Base-by-base conservation (phyloP, 2,113 vertebrate species). In the Oriolus oriolus region DNA sequence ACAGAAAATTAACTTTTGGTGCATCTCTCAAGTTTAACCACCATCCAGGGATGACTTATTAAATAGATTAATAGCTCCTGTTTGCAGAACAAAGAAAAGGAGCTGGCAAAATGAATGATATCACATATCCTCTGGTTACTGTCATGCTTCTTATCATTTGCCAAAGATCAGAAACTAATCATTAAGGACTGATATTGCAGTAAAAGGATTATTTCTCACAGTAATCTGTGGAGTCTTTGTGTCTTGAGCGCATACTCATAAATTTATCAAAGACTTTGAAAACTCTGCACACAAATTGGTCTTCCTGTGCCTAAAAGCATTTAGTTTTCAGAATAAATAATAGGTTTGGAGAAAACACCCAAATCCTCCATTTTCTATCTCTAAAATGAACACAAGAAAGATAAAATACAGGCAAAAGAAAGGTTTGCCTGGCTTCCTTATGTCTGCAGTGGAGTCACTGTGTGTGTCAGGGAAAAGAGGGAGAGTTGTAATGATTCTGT, bases 341-440 rank as follows among this genome's bases (percentile, higher is more conserved):
- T 5, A 83, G 13, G 4, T 41, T 57, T 83, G 73, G 39, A 11
- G 33, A 60, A 86, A 75, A 52, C 9, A 1, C 7, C 26, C 4
- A 22, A 59, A 59, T 69, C 37, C 42, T 61, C 16, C n/a, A 21
- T 61, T 87, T 74, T 1, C 37, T 77, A 1, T 52, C 30, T 90
- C 41, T 44, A 31, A 71, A 88, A 66, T 41, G 56, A 79, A 33
- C 28, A 45, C 5, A 30, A 81, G 54, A n/a, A 49, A 47, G 21
- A 35, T 0, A 11, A 19, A 68, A 44, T 6, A 4, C 3, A 56
- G 56, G 10, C 16, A 63, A 19, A 24, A 31, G 4, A 16, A 54
- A 63, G 13, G 7, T 59, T 16, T 39, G 9, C 20, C 23, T 77
- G 8, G 31, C 41, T 30, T 37, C 26, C 52, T 53, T 17, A 5